Percentiles rank a stretch among this genome's conserved stretches.
phyloP scores from a whole-genome alignment of 1,140 invertebrate genomes.

The Caenorhabditis latens region DNA sequence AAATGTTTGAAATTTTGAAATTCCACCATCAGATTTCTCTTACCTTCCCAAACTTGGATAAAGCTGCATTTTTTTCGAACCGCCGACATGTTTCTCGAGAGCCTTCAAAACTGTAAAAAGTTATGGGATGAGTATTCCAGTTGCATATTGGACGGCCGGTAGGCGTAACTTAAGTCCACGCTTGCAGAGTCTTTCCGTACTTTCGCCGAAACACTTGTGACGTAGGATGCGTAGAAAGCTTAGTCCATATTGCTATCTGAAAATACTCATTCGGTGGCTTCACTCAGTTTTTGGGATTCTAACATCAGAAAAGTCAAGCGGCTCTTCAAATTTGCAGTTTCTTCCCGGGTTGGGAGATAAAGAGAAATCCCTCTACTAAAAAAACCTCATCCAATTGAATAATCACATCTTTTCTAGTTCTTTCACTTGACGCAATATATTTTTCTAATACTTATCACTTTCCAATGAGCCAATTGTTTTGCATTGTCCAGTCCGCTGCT shows the following conservation, averaged over 20 bases:
- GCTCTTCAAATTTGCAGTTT: too few relatives aligned
- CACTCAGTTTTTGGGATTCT: too few relatives aligned
- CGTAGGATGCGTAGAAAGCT: slow-evolving; percentile 26
- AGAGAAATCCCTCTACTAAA: too few relatives aligned
- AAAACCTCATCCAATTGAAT: background rate
- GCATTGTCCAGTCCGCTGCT: slow-evolving; percentile 24
- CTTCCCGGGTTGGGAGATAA: too few relatives aligned
- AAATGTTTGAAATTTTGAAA: too few relatives aligned
- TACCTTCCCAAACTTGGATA: too few relatives aligned
- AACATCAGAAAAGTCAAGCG: too few relatives aligned
- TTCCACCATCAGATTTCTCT: too few relatives aligned
- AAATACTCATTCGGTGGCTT: background rate
- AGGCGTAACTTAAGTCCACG: background rate
- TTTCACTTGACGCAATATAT: background rate
- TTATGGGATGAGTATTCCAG: background rate
- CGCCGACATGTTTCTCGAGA: too few relatives aligned
- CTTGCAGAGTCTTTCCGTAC: background rate
- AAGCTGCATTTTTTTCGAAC: too few relatives aligned
- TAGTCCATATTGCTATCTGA: background rate
- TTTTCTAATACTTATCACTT: slow-evolving; percentile 8
- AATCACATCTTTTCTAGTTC: slow-evolving; percentile 20
- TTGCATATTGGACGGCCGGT: background rate
- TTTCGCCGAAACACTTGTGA: background rate
- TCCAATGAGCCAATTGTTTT: background rate
- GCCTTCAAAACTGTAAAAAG: too few relatives aligned